These are phyloP conservation scores for Limnothrissa miodon DNA, from an alignment of 2,113 vertebrate genomes.

Conservation along the genomic window DNA sequence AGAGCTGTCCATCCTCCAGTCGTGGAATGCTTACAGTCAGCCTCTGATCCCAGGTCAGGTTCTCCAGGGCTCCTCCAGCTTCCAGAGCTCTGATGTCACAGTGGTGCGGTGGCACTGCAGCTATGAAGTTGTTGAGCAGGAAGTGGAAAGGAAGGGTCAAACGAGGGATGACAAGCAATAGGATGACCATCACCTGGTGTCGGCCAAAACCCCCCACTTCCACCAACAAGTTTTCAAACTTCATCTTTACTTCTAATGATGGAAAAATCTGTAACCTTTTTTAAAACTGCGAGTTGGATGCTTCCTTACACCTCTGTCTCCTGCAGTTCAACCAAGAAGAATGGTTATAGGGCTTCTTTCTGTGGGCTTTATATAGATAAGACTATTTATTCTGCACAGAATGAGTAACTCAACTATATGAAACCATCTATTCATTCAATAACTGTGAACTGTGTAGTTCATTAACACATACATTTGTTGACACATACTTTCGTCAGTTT, in stretches of 20 bases:
- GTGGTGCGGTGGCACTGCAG: background rate
- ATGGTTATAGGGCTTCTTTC: too few species aligned
- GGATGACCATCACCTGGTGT: background rate
- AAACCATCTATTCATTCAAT: too few species aligned
- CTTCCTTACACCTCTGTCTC: background rate
- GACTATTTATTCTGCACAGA: too few species aligned
- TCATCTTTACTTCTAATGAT: background rate
- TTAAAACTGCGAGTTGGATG: background rate
- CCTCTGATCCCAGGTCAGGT: constrained; percentile 61
- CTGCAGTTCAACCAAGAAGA: too few species aligned
- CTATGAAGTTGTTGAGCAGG: constrained; percentile 45
- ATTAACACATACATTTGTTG: too few species aligned
- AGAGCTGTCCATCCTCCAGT: constrained; percentile 67
- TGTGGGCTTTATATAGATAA: too few species aligned
- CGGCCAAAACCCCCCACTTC: background rate
- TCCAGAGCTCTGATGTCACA: background rate
- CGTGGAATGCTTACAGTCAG: constrained; percentile 61
- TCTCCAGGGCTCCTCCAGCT: constrained; percentile 30
- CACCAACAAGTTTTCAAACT: background rate
- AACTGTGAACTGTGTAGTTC: too few species aligned
- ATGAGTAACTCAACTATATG: too few species aligned
- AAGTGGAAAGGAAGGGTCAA: constrained; percentile 66
- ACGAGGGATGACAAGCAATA: background rate
- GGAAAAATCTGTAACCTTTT: background rate
- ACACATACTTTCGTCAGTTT: too few species aligned